Conservation (phyloP, 2,113 vertebrate genomes). For the Ginglymostoma cirratum region DNA sequence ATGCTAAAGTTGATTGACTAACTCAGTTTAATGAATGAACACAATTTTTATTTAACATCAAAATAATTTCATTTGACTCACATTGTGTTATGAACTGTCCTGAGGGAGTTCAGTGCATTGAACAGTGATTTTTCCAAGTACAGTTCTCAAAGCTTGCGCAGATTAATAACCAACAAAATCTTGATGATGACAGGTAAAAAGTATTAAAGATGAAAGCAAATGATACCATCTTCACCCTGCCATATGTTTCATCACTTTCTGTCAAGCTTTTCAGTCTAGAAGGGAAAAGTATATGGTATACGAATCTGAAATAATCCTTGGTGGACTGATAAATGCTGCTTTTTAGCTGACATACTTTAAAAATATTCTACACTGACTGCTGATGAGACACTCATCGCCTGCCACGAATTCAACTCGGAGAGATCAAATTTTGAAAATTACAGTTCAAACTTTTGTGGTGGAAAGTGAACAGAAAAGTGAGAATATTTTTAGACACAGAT, state of each 20-base stretch:
- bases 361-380: background rate
- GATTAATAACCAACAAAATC: background rate
- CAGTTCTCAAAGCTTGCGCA: background rate
- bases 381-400: background rate
- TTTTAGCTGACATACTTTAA: background rate
- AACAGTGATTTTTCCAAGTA: background rate
- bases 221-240: background rate
- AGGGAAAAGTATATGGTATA: background rate
- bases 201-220: background rate
- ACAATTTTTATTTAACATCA: background rate
- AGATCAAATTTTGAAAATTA: background rate
- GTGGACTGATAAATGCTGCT: background rate
- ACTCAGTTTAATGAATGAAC: background rate
- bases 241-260: background rate
- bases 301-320: background rate
- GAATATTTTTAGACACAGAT: background rate
- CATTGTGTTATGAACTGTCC: background rate
- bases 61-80: background rate
- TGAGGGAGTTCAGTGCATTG: background rate
- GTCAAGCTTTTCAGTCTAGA: background rate
- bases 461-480: background rate
- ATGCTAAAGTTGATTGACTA: background rate
- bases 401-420: background rate
- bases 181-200: background rate
- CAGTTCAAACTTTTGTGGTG: background rate